Evolutionary conservation across 37 sponge, comb jelly and placozoan species (phyloP).

Genomic region (Spongilla lacustris): DNA sequence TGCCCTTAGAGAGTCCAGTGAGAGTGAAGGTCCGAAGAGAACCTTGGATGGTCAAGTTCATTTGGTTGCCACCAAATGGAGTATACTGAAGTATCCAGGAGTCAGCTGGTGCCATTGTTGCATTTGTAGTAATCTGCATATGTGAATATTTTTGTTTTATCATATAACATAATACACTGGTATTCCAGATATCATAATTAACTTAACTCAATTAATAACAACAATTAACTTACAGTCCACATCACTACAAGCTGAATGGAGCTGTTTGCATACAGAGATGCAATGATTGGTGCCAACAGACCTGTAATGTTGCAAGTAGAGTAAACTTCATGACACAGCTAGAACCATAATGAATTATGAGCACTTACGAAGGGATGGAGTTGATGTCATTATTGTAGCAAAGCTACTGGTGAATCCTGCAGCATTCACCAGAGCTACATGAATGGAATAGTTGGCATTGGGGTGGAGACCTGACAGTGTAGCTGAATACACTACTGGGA

Average conservation of each 20-base stretch:
- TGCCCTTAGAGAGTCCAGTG: not conserved
- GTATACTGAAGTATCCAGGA: not conserved
- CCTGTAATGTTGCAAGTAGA: not conserved
- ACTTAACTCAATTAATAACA: too few relatives aligned
- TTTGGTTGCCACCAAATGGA: not conserved
- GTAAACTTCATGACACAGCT: not conserved
- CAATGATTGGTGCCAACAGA: not conserved
- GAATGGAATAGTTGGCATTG: not conserved
- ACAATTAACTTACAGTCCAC: not conserved
- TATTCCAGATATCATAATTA: not conserved
- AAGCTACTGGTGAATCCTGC: not conserved
- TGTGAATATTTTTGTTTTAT: too few relatives aligned
- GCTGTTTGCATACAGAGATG: not conserved
- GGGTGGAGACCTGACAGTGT: not conserved
- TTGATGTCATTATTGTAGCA: not conserved
- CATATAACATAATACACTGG: too few relatives aligned
- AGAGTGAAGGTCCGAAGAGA: not conserved
- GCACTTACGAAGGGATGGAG: not conserved
- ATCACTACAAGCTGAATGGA: not conserved
- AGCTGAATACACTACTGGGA: not conserved
- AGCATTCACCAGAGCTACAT: not conserved
- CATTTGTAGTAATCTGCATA: too few relatives aligned
- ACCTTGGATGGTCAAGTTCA: not conserved
- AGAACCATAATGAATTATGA: not conserved
- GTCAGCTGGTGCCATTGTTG: not conserved